Percentiles rank a stretch among this genome's conserved stretches.
Evolutionary conservation across 2,888 invertebrate species (phyloP).

Genomic region (Cantharis rufa): DNA sequence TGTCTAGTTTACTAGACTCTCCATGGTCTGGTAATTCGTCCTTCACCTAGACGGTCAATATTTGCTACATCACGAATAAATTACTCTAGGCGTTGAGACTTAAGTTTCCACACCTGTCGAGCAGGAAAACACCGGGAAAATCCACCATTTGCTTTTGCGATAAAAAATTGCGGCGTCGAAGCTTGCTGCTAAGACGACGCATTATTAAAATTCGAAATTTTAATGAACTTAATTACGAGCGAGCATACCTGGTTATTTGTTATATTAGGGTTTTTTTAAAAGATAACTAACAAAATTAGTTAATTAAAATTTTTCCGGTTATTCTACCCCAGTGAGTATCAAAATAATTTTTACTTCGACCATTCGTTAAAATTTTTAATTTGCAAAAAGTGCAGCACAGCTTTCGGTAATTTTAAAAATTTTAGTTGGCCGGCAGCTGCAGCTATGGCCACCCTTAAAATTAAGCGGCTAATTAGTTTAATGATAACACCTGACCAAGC

Average conservation of each 20-base stretch:
- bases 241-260: neutral
- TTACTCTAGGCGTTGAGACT: neutral
- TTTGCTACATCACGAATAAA: neutral
- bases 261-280: neutral
- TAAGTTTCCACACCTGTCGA: neutral
- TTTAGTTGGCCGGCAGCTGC: neutral
- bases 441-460: neutral
- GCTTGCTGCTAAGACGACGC: neutral
- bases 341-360: neutral
- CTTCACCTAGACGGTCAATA: neutral
- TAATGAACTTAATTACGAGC: neutral
- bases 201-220: neutral
- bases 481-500: neutral
- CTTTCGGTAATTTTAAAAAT: neutral
- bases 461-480: neutral
- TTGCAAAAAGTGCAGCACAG: neutral
- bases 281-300: neutral
- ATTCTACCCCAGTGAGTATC: neutral
- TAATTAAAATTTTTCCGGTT: neutral
- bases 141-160: neutral
- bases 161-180: neutral
- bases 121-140: neutral
- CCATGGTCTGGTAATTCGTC: neutral
- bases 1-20: neutral
- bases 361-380: neutral